A percentile compares a stretch with the other conserved stretches of the same genome.
Conservation (phyloP, 2,888 invertebrate species). For the Aromia moschata region DNA sequence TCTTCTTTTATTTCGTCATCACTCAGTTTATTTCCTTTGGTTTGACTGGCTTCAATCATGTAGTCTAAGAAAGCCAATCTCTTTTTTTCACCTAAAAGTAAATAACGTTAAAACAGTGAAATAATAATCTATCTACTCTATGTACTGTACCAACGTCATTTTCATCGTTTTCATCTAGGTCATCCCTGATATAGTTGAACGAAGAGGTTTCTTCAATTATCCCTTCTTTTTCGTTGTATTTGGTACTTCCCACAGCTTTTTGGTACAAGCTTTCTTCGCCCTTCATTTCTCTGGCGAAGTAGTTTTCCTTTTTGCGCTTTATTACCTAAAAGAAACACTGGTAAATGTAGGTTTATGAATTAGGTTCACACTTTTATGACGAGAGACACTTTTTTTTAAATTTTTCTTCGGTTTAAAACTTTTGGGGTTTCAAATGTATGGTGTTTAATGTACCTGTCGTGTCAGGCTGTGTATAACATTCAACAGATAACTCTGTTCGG, state of each 20-base stretch:
- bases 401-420: too few relatives aligned
- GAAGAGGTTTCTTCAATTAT: conserved; percentile 35
- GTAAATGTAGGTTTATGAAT: too few relatives aligned
- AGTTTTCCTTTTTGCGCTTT: conserved; percentile 79
- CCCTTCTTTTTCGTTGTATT: conserved; percentile 28
- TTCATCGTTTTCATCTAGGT: conserved; percentile 79
- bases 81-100: conserved; percentile 73
- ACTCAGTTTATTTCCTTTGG: conserved; percentile 27
- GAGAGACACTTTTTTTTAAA: too few relatives aligned
- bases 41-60: conserved; percentile 72
- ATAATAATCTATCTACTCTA: neutral
- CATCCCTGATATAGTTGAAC: conserved; percentile 70
- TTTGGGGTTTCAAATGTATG: too few relatives aligned
- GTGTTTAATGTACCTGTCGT: conserved; percentile 53
- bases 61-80: conserved; percentile 89
- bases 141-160: conserved; percentile 73
- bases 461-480: conserved; percentile 65
- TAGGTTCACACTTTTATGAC: too few relatives aligned
- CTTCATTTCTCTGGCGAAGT: conserved; percentile 64
- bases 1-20: conserved; percentile 74
- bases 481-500: conserved; percentile 62
- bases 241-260: conserved; percentile 36
- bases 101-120: too few relatives aligned
- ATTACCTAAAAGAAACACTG: conserved; percentile 69
- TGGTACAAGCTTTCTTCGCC: conserved; percentile 43